These are phyloP conservation scores for Scrobipalpa atriplicella DNA, from an alignment of 2,888 invertebrate species.

Conservation along the genomic window DNA sequence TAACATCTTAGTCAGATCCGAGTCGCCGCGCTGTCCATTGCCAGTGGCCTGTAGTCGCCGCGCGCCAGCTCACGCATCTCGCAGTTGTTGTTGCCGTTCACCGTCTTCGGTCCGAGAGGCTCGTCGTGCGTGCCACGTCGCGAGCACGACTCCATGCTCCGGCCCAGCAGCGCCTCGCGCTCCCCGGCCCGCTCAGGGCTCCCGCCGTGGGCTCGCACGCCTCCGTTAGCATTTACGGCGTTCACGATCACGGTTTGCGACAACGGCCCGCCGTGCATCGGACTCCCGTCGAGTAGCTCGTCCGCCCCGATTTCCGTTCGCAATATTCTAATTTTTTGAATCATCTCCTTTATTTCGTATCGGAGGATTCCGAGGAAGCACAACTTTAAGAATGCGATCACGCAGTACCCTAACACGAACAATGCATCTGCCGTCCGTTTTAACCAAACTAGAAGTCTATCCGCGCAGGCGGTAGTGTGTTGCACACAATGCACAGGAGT, in stretches of 20 bases:
- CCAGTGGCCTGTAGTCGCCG: conserved; percentile 77
- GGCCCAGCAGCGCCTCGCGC: conserved; percentile 81
- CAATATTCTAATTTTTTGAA: conserved; percentile 93
- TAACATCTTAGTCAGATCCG: conserved; percentile 90
- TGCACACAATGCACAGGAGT: conserved; percentile 74
- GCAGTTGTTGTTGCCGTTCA: conserved; percentile 90
- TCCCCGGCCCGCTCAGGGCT: conserved; percentile 82
- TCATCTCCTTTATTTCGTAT: conserved; percentile 95
- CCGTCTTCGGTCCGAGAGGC: conserved; percentile 83
- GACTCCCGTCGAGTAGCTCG: conserved; percentile 73
- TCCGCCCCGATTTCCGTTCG: conserved; percentile 85
- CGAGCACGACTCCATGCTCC: conserved; percentile 74
- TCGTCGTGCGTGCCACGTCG: conserved; percentile 73
- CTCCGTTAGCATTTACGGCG: conserved; percentile 82
- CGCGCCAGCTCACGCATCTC: conserved; percentile 88
- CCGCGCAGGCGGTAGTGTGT: conserved; percentile 86
- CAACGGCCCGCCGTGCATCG: conserved; percentile 74
- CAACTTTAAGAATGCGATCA: conserved; percentile 93
- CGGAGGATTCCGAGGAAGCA: conserved; percentile 94
- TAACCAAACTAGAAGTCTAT: conserved; percentile 88
- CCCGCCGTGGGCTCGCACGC: conserved; percentile 81
- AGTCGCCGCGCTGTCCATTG: conserved; percentile 79
- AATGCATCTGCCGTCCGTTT: conserved; percentile 90
- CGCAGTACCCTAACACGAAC: conserved; percentile 93
- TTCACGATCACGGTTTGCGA: conserved; percentile 77